A percentile compares a stretch with the other conserved stretches of the same genome.
Evolutionary conservation across 2,113 vertebrate species (phyloP).

Genomic region (Rhipidura dahli): DNA sequence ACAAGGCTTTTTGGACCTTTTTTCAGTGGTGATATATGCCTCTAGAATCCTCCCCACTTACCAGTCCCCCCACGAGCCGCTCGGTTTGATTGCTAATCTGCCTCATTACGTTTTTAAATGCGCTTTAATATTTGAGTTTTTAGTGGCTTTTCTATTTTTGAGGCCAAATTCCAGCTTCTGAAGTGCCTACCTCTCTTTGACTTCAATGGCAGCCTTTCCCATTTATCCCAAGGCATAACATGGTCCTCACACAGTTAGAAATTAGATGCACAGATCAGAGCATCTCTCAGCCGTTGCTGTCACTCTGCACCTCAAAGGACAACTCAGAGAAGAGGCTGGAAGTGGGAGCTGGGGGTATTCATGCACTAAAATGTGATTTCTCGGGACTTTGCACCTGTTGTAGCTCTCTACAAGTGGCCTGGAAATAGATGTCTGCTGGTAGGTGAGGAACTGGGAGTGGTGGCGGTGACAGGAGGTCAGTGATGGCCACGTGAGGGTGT

Average conservation of each 20-base stretch:
- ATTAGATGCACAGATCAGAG: constrained; percentile 31
- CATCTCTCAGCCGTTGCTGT: background rate
- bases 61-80: background rate
- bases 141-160: background rate
- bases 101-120: constrained; percentile 55
- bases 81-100: constrained; percentile 44
- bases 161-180: constrained; percentile 10
- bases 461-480: background rate
- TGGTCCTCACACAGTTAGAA: background rate
- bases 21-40: background rate
- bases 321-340: background rate
- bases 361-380: background rate
- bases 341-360: background rate
- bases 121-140: constrained; percentile 37
- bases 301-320: background rate
- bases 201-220: constrained; percentile 1
- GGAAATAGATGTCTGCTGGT: background rate
- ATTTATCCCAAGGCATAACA: constrained; percentile 15
- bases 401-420: background rate
- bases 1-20: background rate
- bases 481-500: accelerated
- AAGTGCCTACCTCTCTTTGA: background rate
- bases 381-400: background rate
- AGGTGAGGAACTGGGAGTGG: background rate
- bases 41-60: background rate